phyloP scores from a whole-genome alignment of 2,113 vertebrate species.

The Pungitius pungitius region DNA sequence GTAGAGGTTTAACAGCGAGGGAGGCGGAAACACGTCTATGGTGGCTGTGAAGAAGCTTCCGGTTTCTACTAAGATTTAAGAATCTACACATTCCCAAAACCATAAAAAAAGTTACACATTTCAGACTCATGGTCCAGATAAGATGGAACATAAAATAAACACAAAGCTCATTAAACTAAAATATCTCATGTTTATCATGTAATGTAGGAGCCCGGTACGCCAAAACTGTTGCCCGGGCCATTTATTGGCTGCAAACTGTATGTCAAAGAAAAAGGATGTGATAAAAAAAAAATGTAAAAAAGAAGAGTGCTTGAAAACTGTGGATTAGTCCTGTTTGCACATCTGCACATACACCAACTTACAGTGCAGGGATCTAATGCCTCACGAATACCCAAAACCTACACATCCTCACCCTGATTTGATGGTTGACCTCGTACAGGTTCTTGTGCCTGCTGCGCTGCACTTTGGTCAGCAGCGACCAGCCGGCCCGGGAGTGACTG shows the following conservation, averaged over 20 bases:
- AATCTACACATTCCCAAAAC: neutral
- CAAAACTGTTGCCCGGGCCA: neutral
- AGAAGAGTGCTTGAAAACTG: no score
- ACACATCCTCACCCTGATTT: conserved; percentile 84
- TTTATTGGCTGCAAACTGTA: neutral
- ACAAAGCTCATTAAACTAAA: neutral
- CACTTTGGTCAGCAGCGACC: conserved; percentile 90
- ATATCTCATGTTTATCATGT: neutral
- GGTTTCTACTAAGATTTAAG: neutral
- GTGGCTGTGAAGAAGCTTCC: neutral
- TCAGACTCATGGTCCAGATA: no score
- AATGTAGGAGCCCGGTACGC: neutral
- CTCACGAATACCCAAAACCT: neutral
- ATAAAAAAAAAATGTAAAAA: conserved; percentile 13
- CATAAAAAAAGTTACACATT: neutral
- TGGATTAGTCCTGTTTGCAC: no score
- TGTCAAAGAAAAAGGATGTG: neutral
- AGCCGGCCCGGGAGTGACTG: conserved; percentile 88
- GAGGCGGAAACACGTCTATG: neutral
- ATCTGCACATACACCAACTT: neutral
- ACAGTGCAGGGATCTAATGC: neutral
- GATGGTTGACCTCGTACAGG: conserved; percentile 88
- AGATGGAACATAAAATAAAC: no score
- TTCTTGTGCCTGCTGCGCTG: conserved; percentile 90
- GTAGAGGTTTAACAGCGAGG: neutral